A percentile compares a stretch with the other conserved stretches of the same genome.
These are phyloP conservation scores for Eumaeus atala DNA, from an alignment of 1,140 invertebrate genomes.

Conservation along the genomic window DNA sequence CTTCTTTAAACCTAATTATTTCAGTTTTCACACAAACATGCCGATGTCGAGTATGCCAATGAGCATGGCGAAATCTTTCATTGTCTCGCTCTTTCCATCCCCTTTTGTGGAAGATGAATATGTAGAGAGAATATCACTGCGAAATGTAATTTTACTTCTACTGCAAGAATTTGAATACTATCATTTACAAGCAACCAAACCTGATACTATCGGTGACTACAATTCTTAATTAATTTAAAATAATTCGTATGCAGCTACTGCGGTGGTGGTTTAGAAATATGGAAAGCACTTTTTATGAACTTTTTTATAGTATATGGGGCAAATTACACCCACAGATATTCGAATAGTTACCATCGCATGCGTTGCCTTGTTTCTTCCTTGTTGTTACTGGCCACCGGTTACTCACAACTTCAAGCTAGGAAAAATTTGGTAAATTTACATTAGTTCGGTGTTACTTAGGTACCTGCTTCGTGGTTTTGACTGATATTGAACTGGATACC, in stretches of 20 bases:
- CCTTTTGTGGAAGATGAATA: slow-evolving; percentile 74
- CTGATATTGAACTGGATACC: too few species aligned
- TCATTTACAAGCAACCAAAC: slow-evolving; percentile 92
- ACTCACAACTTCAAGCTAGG: too few species aligned
- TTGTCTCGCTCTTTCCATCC: slow-evolving; percentile 68
- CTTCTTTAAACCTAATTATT: not conserved
- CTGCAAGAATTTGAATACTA: slow-evolving; percentile 86
- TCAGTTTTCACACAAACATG: slow-evolving; percentile 80
- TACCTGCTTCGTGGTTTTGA: too few species aligned
- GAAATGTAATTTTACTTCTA: slow-evolving; percentile 60
- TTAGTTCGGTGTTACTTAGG: too few species aligned
- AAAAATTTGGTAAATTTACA: too few species aligned
- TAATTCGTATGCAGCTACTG: not conserved
- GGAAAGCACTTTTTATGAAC: not conserved
- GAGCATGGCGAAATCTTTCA: slow-evolving; percentile 67
- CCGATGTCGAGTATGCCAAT: slow-evolving; percentile 56
- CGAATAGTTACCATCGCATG: too few species aligned
- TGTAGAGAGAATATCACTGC: slow-evolving; percentile 76
- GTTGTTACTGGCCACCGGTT: too few species aligned
- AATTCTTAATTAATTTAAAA: not conserved
- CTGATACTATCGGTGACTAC: slow-evolving; percentile 89
- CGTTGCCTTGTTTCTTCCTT: too few species aligned
- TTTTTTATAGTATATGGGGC: too few species aligned
- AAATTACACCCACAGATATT: too few species aligned
- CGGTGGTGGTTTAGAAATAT: too few species aligned